Evolutionary conservation across 2,888 invertebrate species (phyloP), one percentile per base, ranked within the genome.

Genomic region (Sarcophaga subvicina): DNA sequence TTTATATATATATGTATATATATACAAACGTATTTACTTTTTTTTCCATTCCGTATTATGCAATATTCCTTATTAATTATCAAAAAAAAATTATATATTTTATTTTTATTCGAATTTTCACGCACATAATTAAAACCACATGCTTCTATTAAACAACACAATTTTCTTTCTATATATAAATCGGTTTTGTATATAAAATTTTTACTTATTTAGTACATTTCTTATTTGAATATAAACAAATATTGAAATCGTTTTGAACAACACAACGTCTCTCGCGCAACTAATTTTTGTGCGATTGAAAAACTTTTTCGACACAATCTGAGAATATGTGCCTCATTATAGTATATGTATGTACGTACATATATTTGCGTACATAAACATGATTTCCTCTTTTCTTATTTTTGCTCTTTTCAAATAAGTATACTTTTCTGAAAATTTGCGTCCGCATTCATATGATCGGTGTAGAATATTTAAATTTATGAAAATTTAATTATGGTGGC

Each of bases 251-350:
- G 89, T 87, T 88, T 89, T 86, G 86, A 88, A 89, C 88, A 88
- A 88, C 88, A 87, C 88, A 79, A 88, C 88, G 88, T 84, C 88
- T 89, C 87, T 85, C 88, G 85, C 81, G 84, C 88, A 89, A 89
- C 89, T 89, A 80, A 88, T 63, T 60, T 77, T 14, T 64, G 62
- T 71, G 64, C 63, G 60, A 63, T 60, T 64, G 66, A 22, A 73
- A 66, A 73, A 59, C 17, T 47, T 75, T 71, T 54, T 54, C 66
- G 73, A 86, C 80, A 86, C 47, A 73, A 77, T 66, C 79, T 70
- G 83, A 63, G 62, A 79, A 22, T 84, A 54, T 14, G 3, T 75
- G 4, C 22, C 17, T 54, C 14, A 54, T 37, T 37, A 54, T 54
- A 14, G 25, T 59, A 22, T 59, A 54, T 64, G 25, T 49, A 67